These are phyloP conservation scores for Gymnocephalus cernua DNA, from an alignment of 2,113 vertebrate species.

Conservation along the genomic window DNA sequence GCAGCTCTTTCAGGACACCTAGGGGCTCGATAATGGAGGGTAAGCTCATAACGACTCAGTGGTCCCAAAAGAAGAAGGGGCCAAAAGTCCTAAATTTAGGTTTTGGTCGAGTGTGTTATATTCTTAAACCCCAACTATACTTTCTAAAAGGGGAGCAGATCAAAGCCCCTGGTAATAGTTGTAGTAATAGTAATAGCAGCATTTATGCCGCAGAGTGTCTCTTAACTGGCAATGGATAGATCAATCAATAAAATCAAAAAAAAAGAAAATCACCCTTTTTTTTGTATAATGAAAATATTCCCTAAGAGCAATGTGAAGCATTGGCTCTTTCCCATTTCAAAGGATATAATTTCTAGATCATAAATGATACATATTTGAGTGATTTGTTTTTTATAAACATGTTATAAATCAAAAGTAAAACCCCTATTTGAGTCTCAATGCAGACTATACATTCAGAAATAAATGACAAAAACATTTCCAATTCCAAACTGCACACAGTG, in stretches of 20 bases:
- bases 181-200: conserved; percentile 35
- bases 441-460: conserved; percentile 2
- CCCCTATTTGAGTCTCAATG: not conserved
- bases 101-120: conserved; percentile 46
- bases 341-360: conserved; percentile 21
- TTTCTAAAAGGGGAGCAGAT: conserved; percentile 40
- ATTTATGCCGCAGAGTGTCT: conserved; percentile 19
- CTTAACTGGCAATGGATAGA: conserved; percentile 13
- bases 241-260: not conserved
- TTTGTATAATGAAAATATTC: conserved; percentile 18
- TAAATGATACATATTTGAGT: conserved; percentile 12
- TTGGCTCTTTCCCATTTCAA: conserved; percentile 8
- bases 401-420: conserved; percentile 10
- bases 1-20: conserved; percentile 55
- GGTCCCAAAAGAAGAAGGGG: conserved; percentile 50
- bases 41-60: conserved; percentile 47
- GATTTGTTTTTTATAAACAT: not conserved
- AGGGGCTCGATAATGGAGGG: conserved; percentile 29
- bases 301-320: not conserved
- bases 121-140: conserved; percentile 37
- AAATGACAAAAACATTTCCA: conserved; percentile 25
- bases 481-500: not conserved
- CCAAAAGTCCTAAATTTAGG: conserved; percentile 65
- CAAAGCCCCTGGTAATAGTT: conserved; percentile 33
- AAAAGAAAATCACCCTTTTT: not conserved